phyloP scores from a whole-genome alignment of 2,113 vertebrate genomes.

The Willisornis vidua region DNA sequence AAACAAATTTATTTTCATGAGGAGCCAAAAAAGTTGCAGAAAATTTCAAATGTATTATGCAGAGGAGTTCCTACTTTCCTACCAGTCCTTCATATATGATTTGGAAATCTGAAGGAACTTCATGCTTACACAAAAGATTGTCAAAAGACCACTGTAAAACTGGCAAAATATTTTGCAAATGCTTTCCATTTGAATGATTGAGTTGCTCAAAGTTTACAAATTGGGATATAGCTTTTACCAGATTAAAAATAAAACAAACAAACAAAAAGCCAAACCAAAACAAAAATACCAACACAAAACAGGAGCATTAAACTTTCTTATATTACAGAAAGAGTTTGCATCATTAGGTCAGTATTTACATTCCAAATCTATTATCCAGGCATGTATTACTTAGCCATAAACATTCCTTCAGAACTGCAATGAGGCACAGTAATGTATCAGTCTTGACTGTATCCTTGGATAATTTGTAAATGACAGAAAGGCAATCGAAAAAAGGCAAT shows the following conservation, averaged over 20 bases:
- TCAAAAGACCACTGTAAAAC: neutral
- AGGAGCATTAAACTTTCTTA: neutral
- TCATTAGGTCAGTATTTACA: neutral
- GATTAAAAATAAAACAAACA: neutral
- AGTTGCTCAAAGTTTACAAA: neutral
- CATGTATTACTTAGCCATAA: neutral
- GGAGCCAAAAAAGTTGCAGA: neutral
- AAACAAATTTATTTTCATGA: neutral
- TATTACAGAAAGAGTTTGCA: neutral
- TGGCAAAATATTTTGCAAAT: neutral
- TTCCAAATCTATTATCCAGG: conserved; percentile 8
- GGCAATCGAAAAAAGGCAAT: neutral
- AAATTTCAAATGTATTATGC: neutral
- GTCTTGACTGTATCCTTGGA: neutral
- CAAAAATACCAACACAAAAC: neutral
- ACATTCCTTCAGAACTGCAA: conserved; percentile 6
- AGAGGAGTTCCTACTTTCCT: neutral
- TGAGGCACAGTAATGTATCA: neutral
- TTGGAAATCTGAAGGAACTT: neutral
- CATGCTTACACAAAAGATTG: neutral
- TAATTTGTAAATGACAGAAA: conserved; percentile 15
- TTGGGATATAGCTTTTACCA: neutral
- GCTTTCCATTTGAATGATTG: neutral
- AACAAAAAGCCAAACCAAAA: neutral
- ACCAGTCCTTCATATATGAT: neutral